Evolutionary conservation across 37 sponge, comb jelly and placozoan genomes (phyloP).

Genomic region (Halichondria panicea): DNA sequence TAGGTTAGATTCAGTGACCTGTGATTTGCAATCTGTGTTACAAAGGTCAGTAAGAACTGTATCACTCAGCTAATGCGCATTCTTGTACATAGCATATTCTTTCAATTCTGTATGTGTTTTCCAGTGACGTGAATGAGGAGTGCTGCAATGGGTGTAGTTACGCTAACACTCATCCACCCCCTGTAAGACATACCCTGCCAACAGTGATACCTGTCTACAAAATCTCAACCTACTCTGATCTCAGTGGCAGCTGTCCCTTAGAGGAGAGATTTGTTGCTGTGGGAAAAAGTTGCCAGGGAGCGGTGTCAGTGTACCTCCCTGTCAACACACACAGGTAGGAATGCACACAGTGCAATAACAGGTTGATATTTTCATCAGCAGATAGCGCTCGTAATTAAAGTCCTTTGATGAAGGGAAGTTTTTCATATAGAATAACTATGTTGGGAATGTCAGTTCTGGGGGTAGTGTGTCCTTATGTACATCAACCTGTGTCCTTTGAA

Average conservation of each 20-base stretch:
- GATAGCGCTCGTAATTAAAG: no score
- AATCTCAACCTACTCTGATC: slow-evolving; percentile 7
- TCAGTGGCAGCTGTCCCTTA: not conserved
- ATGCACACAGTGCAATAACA: not conserved
- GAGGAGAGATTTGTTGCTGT: not conserved
- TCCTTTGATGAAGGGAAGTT: no score
- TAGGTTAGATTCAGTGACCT: no score
- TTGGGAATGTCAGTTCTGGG: no score
- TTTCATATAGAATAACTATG: no score
- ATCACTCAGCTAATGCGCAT: no score
- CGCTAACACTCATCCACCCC: not conserved
- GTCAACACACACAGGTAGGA: no score
- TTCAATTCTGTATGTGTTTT: not conserved
- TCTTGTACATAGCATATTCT: no score
- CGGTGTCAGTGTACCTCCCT: not conserved
- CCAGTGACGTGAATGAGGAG: slow-evolving; percentile 52
- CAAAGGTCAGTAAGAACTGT: no score
- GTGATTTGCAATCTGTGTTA: no score
- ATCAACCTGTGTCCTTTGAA: no score
- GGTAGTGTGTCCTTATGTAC: no score
- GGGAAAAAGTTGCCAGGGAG: not conserved
- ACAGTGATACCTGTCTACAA: slow-evolving; percentile 1
- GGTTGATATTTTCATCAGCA: not conserved
- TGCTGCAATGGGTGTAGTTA: slow-evolving; percentile 40
- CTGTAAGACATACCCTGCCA: not conserved